Evolutionary conservation across 1,140 invertebrate genomes (phyloP).

Genomic region (Euura lappo): DNA sequence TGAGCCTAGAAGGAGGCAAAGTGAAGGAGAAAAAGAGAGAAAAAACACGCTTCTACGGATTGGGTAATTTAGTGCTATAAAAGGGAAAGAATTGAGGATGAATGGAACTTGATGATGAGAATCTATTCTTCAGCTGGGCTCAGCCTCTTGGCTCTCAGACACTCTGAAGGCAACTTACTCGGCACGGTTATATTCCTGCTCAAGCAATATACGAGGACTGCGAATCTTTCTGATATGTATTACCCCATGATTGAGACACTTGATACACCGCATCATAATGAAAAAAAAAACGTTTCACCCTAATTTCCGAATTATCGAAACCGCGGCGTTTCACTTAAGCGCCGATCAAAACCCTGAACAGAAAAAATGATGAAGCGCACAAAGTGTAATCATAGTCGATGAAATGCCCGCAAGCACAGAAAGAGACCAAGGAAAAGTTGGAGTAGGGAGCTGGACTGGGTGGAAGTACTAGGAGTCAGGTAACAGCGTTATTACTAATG

Average conservation of each 20-base stretch:
- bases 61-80: not conserved
- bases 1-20: slow-evolving; percentile 7
- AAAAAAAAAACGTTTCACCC: not conserved
- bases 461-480: not conserved
- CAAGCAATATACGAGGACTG: too few species aligned
- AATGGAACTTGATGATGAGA: slow-evolving; percentile 2
- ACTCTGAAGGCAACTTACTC: not conserved
- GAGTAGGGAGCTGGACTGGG: not conserved
- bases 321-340: not conserved
- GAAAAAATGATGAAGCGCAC: not conserved
- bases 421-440: not conserved
- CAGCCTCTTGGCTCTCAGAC: not conserved
- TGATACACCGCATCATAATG: not conserved
- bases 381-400: slow-evolving; percentile 2
- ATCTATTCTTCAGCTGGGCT: not conserved
- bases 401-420: not conserved
- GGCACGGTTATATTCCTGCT: not conserved
- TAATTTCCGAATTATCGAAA: not conserved
- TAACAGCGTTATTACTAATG: slow-evolving; percentile 7
- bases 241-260: not conserved
- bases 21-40: slow-evolving; percentile 9
- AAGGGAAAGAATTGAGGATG: not conserved
- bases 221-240: too few species aligned
- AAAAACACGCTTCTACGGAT: slow-evolving; percentile 17
- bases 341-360: too few species aligned